These are phyloP conservation scores for Octonoba sinensis DNA, from an alignment of 2,888 invertebrate species.

Conservation along the genomic window DNA sequence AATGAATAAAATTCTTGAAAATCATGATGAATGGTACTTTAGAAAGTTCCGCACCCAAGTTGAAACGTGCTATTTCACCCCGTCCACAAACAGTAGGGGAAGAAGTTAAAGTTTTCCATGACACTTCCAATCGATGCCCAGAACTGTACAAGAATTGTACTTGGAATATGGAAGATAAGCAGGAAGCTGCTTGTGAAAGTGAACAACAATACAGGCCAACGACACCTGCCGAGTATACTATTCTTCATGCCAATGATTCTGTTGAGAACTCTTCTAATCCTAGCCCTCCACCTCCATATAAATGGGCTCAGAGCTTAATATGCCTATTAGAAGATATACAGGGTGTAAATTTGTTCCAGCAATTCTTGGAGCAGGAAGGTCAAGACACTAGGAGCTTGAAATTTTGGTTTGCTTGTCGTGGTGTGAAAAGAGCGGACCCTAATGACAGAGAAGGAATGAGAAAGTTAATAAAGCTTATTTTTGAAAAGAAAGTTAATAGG, in stretches of 20 bases:
- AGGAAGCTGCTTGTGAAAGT: constrained; percentile 1
- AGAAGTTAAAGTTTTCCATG: constrained; percentile 41
- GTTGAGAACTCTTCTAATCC: constrained; percentile 20
- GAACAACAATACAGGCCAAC: background rate
- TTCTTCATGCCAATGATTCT: background rate
- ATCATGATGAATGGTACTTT: constrained; percentile 20
- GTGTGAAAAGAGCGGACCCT: constrained; percentile 34
- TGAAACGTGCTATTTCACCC: constrained; percentile 17
- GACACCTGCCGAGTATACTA: background rate
- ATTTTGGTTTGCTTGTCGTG: constrained; percentile 93
- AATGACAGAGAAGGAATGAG: constrained; percentile 18
- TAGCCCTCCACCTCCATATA: constrained; percentile 80
- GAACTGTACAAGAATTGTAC: constrained; percentile 5
- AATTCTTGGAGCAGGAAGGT: constrained; percentile 71
- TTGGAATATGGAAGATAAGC: constrained; percentile 19
- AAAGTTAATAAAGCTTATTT: constrained; percentile 36
- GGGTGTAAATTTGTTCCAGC: constrained; percentile 87
- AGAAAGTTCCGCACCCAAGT: constrained; percentile 6
- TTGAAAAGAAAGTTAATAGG: constrained; percentile 46
- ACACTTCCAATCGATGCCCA: background rate
- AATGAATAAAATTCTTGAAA: background rate
- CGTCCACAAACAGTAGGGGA: constrained; percentile 45
- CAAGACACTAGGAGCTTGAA: constrained; percentile 68
- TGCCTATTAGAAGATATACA: constrained; percentile 88
- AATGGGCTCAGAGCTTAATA: constrained; percentile 89